Conservation (phyloP, 1,140 invertebrate genomes). For the Drosophila azteca region DNA sequence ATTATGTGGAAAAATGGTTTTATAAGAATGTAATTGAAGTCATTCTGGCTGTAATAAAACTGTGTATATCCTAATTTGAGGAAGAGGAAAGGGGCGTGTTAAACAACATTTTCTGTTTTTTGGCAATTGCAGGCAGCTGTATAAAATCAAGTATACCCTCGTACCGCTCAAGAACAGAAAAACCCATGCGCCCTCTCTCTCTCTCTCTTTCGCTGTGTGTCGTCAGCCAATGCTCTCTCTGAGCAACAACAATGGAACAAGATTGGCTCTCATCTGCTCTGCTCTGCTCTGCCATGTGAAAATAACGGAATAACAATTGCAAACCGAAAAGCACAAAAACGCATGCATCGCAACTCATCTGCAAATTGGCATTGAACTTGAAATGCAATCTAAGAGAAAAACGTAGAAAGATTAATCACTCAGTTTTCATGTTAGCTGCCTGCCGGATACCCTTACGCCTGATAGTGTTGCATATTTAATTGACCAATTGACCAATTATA, state of each 20-base stretch:
- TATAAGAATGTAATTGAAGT: too few species aligned
- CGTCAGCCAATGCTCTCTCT: too few species aligned
- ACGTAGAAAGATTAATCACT: neutral
- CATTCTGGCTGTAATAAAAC: too few species aligned
- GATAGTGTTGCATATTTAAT: constrained; percentile 12
- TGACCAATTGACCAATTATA: constrained; percentile 42
- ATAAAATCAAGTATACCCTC: too few species aligned
- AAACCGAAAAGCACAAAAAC: constrained; percentile 23
- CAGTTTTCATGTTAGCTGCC: neutral
- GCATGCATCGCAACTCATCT: constrained; percentile 14
- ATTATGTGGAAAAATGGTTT: too few species aligned
- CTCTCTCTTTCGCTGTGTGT: constrained; percentile 20
- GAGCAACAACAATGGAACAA: constrained; percentile 5
- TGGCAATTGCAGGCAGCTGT: too few species aligned
- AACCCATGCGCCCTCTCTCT: neutral
- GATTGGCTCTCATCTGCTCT: constrained; percentile 36
- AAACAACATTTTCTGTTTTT: too few species aligned
- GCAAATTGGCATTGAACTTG: constrained; percentile 69
- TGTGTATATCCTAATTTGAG: too few species aligned
- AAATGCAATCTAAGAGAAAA: constrained; percentile 35
- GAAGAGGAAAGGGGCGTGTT: too few species aligned
- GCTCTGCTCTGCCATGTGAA: constrained; percentile 11
- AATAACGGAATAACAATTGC: constrained; percentile 31
- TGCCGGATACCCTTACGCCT: constrained; percentile 13
- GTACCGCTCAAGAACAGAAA: too few species aligned